Conservation (phyloP, 1,140 invertebrate genomes). For the Aplysia californica region DNA sequence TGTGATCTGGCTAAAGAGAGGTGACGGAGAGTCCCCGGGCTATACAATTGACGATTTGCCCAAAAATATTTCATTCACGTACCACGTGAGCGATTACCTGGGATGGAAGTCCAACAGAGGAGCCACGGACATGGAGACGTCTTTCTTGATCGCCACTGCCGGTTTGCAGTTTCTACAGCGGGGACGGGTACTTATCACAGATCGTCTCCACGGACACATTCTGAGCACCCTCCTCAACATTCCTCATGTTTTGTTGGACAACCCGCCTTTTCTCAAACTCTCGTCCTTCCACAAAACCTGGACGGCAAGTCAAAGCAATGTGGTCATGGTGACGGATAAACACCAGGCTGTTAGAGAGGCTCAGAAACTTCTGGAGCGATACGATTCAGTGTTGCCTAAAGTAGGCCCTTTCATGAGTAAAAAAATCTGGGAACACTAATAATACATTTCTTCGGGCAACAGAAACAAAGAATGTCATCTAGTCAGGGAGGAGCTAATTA, state of each 20-base stretch:
- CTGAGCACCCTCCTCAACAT: constrained; percentile 38
- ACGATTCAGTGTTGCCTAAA: no score
- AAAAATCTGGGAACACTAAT: no score
- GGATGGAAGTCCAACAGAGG: neutral
- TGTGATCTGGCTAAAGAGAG: constrained; percentile 32
- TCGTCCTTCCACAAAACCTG: constrained; percentile 40
- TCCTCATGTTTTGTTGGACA: constrained; percentile 45
- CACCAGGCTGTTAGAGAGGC: no score
- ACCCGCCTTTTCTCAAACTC: constrained; percentile 31
- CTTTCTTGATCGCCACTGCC: constrained; percentile 21
- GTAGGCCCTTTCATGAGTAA: no score
- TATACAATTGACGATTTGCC: constrained; percentile 22
- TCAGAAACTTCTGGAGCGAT: no score
- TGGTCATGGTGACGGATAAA: no score
- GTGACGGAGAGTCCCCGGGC: constrained; percentile 16
- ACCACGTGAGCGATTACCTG: constrained; percentile 27
- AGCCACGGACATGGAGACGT: constrained; percentile 17
- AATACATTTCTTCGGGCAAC: no score
- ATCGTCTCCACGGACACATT: constrained; percentile 46
- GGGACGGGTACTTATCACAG: constrained; percentile 44
- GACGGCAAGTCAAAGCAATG: no score
- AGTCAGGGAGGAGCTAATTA: no score
- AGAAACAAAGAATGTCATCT: no score
- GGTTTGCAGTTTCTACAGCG: constrained; percentile 35
- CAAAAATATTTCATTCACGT: neutral